Base-by-base conservation (phyloP, 2,113 vertebrate species). In the Macrotis lagotis region DNA sequence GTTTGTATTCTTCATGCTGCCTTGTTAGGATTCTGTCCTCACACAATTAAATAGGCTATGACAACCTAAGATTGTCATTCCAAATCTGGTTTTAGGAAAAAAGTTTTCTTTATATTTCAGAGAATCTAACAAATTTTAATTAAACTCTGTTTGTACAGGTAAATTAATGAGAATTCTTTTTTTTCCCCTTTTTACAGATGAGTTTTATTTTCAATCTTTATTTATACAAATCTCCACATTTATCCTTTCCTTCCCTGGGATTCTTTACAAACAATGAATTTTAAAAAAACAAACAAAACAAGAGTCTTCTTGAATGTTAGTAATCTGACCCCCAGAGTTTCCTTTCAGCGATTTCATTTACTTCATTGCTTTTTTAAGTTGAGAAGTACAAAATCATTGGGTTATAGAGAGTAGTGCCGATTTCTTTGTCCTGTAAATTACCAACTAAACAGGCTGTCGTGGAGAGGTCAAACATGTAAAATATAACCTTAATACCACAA, bases 141-240 rank as follows among this genome's bases (percentile, higher is more conserved):
- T 37, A 74, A 16, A 74, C 31, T 74, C 31, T 74, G n/a, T 16
- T 31, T 74, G 11, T 37, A n/a, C 16, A 74, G 59, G 59, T 74
- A 66, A 66, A 66, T 66, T 66, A 37, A 66, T 37, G 31, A 66
- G 12, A 66, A 66, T 66, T 66, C 31, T 66, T 55, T n/a, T n/a
- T n/a, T n/a, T n/a, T n/a, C n/a, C 92, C 93, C 59, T 91, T 93
- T 96, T 91, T 2, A 55, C 51, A 94, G 94, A 96, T 44, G 26
- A 91, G 48, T 47, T 97, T 97, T 89, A 95, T 96, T 95, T 96
- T 91, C 91, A 96, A 53, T 59, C 8, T 26, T 91, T 37, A n/a
- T 7, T 92, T 91, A 25, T 51, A 53, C 88, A 83, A 96, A 53
- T 25, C 88, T 92, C 25, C 2, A 0, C 48, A 93, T 93, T 95